These are phyloP conservation scores for Cenopis cana DNA, from an alignment of 2,888 invertebrate genomes.

Conservation along the genomic window DNA sequence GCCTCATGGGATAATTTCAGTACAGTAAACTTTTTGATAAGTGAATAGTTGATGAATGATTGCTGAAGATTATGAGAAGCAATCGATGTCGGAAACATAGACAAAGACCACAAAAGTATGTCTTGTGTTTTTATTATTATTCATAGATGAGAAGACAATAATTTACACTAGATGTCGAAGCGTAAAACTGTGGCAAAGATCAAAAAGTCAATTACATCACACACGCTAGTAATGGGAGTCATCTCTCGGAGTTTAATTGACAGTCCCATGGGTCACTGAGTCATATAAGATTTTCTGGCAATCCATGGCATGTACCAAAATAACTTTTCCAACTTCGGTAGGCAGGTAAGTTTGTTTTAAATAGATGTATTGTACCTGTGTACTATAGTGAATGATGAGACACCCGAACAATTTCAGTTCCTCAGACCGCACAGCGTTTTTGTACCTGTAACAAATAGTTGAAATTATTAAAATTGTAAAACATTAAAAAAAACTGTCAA, in stretches of 20 bases:
- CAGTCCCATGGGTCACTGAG: not conserved
- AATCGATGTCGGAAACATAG: too few relatives aligned
- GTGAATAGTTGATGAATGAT: too few relatives aligned
- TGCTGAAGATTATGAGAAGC: too few relatives aligned
- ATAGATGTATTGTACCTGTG: conserved; percentile 64
- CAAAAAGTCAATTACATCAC: conserved; percentile 22
- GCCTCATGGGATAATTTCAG: too few relatives aligned
- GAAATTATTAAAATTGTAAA: not conserved
- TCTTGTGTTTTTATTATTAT: too few relatives aligned
- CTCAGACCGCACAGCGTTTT: conserved; percentile 93
- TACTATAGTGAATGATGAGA: conserved; percentile 91
- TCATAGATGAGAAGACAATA: not conserved
- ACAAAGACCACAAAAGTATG: too few relatives aligned
- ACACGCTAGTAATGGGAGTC: not conserved
- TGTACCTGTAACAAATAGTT: conserved; percentile 85
- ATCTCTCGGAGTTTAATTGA: conserved; percentile 2
- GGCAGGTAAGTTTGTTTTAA: not conserved
- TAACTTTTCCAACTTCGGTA: too few relatives aligned
- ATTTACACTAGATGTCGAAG: not conserved
- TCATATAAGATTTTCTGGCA: not conserved
- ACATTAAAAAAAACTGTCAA: too few relatives aligned
- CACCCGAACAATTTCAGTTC: conserved; percentile 95
- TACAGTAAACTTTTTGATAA: too few relatives aligned
- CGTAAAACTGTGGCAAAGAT: conserved; percentile 18
- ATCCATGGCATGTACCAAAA: not conserved